phyloP scores from a whole-genome alignment of 2,888 invertebrate species.

The Epirrhoe tristata region DNA sequence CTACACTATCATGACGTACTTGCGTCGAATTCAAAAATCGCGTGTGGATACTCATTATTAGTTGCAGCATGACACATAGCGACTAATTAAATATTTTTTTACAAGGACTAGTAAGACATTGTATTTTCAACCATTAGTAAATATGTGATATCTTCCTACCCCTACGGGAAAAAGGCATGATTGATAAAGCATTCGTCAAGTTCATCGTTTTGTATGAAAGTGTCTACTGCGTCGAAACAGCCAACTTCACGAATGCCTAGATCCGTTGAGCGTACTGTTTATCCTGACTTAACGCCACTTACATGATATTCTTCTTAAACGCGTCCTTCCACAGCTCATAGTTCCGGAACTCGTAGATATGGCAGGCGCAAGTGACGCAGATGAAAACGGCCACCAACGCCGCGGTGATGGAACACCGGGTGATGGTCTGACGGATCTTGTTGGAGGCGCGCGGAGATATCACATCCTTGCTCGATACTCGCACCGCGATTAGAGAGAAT shows the following conservation, averaged over 20 bases:
- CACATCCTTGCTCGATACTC: slow-evolving; percentile 92
- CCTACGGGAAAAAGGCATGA: too few relatives aligned
- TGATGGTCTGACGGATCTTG: slow-evolving; percentile 94
- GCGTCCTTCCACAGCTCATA: slow-evolving; percentile 91
- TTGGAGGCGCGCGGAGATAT: slow-evolving; percentile 93
- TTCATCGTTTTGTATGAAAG: too few relatives aligned
- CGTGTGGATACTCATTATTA: neutral
- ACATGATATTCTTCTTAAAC: slow-evolving; percentile 93
- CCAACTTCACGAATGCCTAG: too few relatives aligned
- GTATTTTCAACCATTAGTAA: too few relatives aligned
- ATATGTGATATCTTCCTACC: too few relatives aligned
- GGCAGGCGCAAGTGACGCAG: slow-evolving; percentile 92
- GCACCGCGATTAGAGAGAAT: slow-evolving; percentile 91
- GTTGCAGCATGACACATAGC: neutral
- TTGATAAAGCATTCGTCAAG: too few relatives aligned
- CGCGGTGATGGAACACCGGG: slow-evolving; percentile 93
- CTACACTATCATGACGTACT: too few relatives aligned
- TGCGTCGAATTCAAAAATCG: too few relatives aligned
- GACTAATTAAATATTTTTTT: neutral
- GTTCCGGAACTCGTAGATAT: slow-evolving; percentile 92
- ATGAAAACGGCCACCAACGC: slow-evolving; percentile 91
- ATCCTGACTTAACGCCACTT: slow-evolving; percentile 76
- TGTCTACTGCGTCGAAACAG: too few relatives aligned
- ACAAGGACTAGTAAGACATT: too few relatives aligned
- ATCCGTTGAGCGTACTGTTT: too few relatives aligned